Evolutionary conservation across 2,113 vertebrate species (phyloP).

Genomic region (Clarias gariepinus): DNA sequence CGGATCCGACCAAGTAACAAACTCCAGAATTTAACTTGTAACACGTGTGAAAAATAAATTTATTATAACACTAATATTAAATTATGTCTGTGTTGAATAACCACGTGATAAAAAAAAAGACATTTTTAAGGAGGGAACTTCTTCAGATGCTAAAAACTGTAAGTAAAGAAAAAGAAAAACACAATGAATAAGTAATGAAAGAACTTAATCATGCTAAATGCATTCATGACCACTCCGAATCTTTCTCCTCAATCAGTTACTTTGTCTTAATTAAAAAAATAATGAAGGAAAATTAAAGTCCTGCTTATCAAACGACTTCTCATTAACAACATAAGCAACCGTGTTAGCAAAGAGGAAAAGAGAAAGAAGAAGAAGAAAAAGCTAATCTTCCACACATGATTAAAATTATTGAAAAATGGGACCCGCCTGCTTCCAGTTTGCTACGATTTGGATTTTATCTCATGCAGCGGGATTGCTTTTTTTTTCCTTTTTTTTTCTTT

Average conservation of each 20-base stretch:
- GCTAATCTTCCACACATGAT: neutral
- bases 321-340: neutral
- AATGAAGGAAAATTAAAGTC: neutral
- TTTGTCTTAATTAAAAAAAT: neutral
- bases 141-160: neutral
- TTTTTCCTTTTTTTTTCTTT: neutral
- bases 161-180: neutral
- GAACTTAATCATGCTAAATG: conserved; percentile 34
- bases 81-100: neutral
- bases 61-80: neutral
- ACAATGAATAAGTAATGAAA: conserved; percentile 8
- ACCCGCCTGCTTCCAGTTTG: neutral
- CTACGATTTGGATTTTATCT: neutral
- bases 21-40: neutral
- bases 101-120: neutral
- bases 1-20: neutral
- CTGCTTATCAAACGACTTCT: neutral
- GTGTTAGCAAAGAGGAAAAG: neutral
- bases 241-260: conserved; percentile 24
- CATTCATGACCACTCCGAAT: conserved; percentile 44
- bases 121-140: neutral
- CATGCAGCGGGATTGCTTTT: conserved; percentile 17
- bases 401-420: neutral
- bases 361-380: neutral
- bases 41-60: neutral